A percentile compares a stretch with the other conserved stretches of the same genome.
phyloP scores from a whole-genome alignment of 1,140 invertebrate genomes.

The Caenorhabditis brenneri region DNA sequence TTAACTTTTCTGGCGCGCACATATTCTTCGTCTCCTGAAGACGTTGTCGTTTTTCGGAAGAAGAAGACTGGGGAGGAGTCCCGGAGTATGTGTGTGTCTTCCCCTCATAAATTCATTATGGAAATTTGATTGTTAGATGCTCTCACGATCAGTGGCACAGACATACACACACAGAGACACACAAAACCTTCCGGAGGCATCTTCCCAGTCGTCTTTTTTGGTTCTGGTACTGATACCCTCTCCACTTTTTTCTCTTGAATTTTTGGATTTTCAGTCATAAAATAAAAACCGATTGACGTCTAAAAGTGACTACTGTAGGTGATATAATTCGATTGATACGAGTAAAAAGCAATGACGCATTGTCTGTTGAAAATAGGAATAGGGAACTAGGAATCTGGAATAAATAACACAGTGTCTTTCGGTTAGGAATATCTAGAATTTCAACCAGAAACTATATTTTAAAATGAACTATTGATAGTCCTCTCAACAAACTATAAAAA shows the following conservation, averaged over 20 bases:
- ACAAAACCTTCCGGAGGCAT: background rate
- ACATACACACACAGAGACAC: background rate
- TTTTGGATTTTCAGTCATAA: background rate
- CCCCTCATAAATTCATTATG: conserved; percentile 58
- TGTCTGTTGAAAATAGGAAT: no score
- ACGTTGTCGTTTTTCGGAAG: conserved; percentile 38
- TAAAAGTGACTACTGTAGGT: background rate
- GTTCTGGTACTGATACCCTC: background rate
- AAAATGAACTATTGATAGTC: no score
- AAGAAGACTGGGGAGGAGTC: conserved; percentile 35
- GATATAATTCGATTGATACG: no score
- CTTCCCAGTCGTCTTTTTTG: conserved; percentile 24
- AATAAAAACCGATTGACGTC: background rate
- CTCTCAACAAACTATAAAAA: no score
- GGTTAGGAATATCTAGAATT: no score
- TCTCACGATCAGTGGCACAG: conserved; percentile 25
- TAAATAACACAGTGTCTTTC: no score
- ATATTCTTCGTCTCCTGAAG: conserved; percentile 46
- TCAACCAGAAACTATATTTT: no score
- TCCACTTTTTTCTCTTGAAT: background rate
- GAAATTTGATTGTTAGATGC: conserved; percentile 55
- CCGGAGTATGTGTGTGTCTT: conserved; percentile 16
- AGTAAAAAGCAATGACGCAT: no score
- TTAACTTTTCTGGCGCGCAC: conserved; percentile 55
- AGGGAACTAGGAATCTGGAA: no score